Base-by-base conservation (phyloP, 2,113 vertebrate species). In the Labeo rohita region DNA sequence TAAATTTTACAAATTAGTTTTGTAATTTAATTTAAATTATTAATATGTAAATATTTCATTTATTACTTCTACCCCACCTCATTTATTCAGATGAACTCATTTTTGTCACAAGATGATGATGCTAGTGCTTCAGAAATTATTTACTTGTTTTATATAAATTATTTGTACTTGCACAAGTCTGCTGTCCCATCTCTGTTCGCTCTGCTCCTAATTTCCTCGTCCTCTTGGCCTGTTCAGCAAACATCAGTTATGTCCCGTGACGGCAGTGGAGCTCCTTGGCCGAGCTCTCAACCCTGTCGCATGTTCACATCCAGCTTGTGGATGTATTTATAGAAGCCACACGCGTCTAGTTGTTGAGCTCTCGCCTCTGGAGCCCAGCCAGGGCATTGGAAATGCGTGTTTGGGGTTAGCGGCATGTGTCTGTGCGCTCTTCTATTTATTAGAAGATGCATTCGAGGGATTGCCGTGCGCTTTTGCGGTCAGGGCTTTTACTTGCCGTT, bases 291-390 rank as follows among this genome's bases (percentile, higher is more conserved):
- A 8, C 50, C 52, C 50, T 72, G 43, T 43, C 36, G 16, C 63
- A 65, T 76, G 47, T 47, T 82, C 6, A 45, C 10, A 23, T 54
- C 70, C 39, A 18, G 10, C 43, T 84, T 75, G 43, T 39, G 3
- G 72, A 21, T 77, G 65, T 83, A 88, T 87, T 88, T 87, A 83
- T 89, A 88, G 87, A 68, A 36, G 73, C 74, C 74, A 59, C 81
- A 86, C 61, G 73, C 77, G 81, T 84, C 85, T 87, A 76, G 86
- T 47, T 49, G 83, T 47, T 36, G 18, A 78, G 77, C 68, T 63
- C 54, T 82, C 39, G 28, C 68, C 50, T 63, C 21, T 75, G 87
- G 83, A 88, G 50, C 11, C 15, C 21, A 39, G 65, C 87, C 86
- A 81, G 80, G 34, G 47, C 21, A 59, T 15, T 23, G 8, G 36